These are phyloP conservation scores for Rhadinocentrus ornatus DNA, from an alignment of 2,797 vertebrate species.

Conservation along the genomic window DNA sequence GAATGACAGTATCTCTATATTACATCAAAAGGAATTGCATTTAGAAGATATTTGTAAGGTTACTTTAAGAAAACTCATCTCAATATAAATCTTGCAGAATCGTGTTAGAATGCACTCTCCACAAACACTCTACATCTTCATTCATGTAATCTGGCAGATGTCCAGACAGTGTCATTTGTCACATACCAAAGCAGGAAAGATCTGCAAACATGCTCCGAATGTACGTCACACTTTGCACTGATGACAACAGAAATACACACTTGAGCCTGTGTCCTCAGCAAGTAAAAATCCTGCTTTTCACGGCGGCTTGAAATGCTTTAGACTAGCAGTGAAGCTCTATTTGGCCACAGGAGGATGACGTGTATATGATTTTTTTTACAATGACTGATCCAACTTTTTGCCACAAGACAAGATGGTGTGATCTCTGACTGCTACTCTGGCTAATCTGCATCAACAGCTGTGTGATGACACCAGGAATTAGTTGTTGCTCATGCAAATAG, in stretches of 20 bases:
- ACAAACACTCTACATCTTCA: constrained; percentile 29
- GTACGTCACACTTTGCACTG: constrained; percentile 30
- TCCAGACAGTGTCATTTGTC: constrained; percentile 27
- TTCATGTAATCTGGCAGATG: constrained; percentile 44
- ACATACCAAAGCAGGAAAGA: constrained; percentile 57
- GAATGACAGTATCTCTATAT: not conserved
- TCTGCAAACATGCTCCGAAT: constrained; percentile 3
- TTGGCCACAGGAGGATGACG: constrained; percentile 10
- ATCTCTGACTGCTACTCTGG: constrained; percentile 53
- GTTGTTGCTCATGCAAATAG: constrained; percentile 75
- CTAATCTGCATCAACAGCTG: constrained; percentile 78
- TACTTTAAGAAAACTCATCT: constrained; percentile 12
- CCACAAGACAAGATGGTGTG: constrained; percentile 49
- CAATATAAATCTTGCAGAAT: constrained; percentile 26
- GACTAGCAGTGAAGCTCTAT: not conserved
- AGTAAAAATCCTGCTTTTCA: constrained; percentile 7
- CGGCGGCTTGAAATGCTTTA: constrained; percentile 13
- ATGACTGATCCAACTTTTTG: constrained; percentile 40
- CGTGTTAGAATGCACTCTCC: constrained; percentile 4
- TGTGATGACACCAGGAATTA: constrained; percentile 74
- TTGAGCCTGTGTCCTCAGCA: not conserved
- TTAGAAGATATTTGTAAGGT: not conserved
- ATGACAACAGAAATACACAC: constrained; percentile 18
- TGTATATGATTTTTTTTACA: constrained; percentile 16
- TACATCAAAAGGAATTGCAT: not conserved